Evolutionary conservation across 2,113 vertebrate genomes (phyloP), one percentile per base, ranked within the genome.

Genomic region (Galemys pyrenaicus): DNA sequence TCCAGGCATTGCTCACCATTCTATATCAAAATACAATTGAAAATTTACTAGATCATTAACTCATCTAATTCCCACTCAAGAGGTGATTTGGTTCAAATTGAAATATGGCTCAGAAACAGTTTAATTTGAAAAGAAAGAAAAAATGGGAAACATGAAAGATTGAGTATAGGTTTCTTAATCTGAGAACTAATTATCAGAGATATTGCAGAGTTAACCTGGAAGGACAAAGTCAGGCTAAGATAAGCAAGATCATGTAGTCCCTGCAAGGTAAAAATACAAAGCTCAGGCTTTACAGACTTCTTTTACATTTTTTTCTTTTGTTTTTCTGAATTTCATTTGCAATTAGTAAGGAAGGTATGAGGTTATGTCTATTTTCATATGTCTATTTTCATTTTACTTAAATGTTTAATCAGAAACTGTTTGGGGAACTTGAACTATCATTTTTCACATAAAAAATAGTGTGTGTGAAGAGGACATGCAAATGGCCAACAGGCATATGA

Each of bases 271-370:
- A 71, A 87, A 83, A 24, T 39, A 32, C 6, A 8, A 64, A 56
- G 19, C 12, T 77, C 44, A 86, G 28, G 67, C 68, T 74, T 92
- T 84, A 60, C 4, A 51, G 13, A 60, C 37, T 51, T 67, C 28
- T 80, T 86, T n/a, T n/a, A 62, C 35, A 9, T 41, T 80, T 64
- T 35, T 65, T 41, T 12, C 74, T 92, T 83, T 54, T 44, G n/a
- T n/a, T 93, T 96, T 96, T 85, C 6, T 70, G 20, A 16, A 65
- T 70, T 81, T 80, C 6, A 44, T 67, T 74, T 51, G 79, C 67
- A 56, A 88, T 73, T 54, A 54, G 9, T 28, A 30, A 84, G 26
- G 22, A 35, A 86, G 16, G 17, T 28, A 37, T 78, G 54, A 86
- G 10, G 41, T 35, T 46, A 41, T 78, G 19, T 60, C 46, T 54